Conservation (phyloP, 1,140 invertebrate species). For the Lepidurus packardi region DNA sequence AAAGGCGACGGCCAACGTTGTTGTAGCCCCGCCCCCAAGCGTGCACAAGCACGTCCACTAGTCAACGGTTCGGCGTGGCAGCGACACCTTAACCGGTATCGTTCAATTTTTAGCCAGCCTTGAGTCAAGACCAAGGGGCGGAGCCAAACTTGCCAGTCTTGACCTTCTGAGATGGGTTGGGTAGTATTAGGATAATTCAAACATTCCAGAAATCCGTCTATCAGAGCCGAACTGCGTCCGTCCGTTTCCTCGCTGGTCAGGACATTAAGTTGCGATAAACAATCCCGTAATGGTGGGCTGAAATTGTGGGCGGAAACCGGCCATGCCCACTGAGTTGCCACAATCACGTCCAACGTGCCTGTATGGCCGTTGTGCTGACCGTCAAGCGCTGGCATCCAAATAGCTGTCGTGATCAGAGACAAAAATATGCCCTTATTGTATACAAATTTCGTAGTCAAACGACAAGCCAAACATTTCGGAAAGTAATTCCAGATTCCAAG, state of each 20-base stretch:
- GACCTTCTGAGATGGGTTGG: neutral
- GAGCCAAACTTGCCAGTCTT: neutral
- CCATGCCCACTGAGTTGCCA: neutral
- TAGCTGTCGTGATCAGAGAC: neutral
- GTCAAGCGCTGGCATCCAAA: neutral
- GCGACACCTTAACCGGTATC: neutral
- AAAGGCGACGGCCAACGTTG: neutral
- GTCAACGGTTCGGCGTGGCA: neutral
- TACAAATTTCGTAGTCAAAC: neutral
- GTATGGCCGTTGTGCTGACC: neutral
- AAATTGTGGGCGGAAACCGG: neutral
- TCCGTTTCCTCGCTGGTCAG: neutral
- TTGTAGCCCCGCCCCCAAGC: neutral
- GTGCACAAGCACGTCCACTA: neutral
- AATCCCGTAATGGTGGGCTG: neutral
- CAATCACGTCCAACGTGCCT: neutral
- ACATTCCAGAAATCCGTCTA: constrained; percentile 4
- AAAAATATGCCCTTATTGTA: neutral
- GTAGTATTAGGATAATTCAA: constrained; percentile 5
- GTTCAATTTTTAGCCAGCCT: neutral
- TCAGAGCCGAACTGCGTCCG: neutral
- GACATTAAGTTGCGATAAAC: neutral
- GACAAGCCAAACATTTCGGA: too few species aligned
- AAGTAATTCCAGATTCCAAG: too few species aligned
- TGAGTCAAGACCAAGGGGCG: neutral